Conservation (phyloP, 2,113 vertebrate species). For the Psophia crepitans region DNA sequence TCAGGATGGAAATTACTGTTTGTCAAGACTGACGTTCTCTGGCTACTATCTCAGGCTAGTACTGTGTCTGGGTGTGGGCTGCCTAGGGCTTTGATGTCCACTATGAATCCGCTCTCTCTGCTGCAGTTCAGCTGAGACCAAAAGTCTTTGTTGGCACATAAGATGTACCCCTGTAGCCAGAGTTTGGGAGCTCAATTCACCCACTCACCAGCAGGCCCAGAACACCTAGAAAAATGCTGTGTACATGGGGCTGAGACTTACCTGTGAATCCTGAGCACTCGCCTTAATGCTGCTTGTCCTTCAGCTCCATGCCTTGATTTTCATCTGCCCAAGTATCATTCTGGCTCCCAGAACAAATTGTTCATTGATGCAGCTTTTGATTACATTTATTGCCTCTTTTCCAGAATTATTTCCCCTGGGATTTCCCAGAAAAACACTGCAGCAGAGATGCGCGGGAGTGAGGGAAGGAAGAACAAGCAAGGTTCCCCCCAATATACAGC, state of each 20-base stretch:
- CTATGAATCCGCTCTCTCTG: not conserved
- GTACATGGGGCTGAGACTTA: not conserved
- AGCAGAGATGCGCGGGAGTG: not conserved
- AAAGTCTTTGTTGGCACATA: not conserved
- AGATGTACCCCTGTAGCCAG: not conserved
- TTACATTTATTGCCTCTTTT: conserved; percentile 35
- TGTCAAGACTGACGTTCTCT: not conserved
- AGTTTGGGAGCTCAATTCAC: not conserved
- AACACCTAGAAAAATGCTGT: not conserved
- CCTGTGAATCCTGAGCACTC: not conserved
- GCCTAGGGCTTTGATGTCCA: not conserved
- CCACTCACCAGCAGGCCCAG: not conserved
- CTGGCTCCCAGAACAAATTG: not conserved
- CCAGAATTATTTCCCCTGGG: conserved; percentile 6
- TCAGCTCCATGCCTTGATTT: not conserved
- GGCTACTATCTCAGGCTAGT: not conserved
- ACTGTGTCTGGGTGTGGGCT: not conserved
- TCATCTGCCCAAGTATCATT: not conserved
- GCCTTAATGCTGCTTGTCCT: not conserved
- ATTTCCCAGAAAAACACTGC: not conserved
- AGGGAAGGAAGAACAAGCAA: not conserved
- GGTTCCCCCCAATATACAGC: not conserved
- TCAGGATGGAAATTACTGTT: not conserved
- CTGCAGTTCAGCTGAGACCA: not conserved
- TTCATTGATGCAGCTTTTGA: not conserved